Evolutionary conservation across 2,113 vertebrate genomes (phyloP), one percentile per base, ranked within the genome.

Genomic region (Meleagris gallopavo): DNA sequence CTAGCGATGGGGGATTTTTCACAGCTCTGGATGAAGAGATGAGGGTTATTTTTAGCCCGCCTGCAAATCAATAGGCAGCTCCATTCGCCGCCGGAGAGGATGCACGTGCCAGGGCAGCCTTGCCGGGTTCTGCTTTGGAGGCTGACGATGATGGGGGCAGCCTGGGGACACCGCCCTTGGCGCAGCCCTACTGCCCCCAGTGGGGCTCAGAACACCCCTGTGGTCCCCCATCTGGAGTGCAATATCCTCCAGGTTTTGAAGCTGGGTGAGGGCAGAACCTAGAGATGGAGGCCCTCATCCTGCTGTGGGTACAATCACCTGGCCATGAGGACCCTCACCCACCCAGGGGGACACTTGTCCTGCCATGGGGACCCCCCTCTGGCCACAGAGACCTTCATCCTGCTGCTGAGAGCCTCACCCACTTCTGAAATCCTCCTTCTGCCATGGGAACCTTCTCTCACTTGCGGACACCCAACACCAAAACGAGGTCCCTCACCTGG

Each of bases 1-100:
- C 94, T 98, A 98, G 98, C 97, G 97, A 98, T 97, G 94, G 96
- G 97, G 96, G 96, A 94, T 97, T 97, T 97, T 96, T 96, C 97
- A 55, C 94, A 87, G 98, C 94, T 97, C 97, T 92, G 97, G 97
- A 97, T 97, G 93, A 90, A 97, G 96, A 94, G 94, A 96, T 95
- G 91, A 91, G 73, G 81, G 97, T 96, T 98, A 98, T 98, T 98
- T 98, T 97, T 98, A 98, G 98, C 95, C 90, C 15, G 21, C 80
- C 78, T 95, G 91, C 52, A 88, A 96, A 97, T 98, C 97, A 97
- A 96, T 96, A 93, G 85, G 95, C 97, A 96, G 97, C 95, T 97
- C 97, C 96, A 86, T 96, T 95, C 72, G 43, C 93, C 76, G 43
- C 94, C 94, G 19, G 15, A 38, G 86, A 89, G 96, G 95, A 97